Base-by-base conservation (phyloP, 2,888 invertebrate species). In the Onthophagus sagittarius region DNA sequence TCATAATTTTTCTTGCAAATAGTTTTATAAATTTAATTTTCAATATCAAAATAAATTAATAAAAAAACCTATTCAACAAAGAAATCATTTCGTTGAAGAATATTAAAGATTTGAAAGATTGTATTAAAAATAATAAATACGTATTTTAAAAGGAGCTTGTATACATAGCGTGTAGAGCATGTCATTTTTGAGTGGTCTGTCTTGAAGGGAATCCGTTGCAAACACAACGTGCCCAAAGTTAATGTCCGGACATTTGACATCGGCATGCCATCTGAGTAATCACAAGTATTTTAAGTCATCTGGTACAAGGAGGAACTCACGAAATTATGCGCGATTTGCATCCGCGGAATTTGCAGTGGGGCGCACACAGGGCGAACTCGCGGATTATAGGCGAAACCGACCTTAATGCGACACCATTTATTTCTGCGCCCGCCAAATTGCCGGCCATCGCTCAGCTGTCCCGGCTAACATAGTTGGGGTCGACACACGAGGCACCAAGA, bases 351-450 rank as follows among this genome's bases (percentile, higher is more conserved):
- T 75, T 74, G 72, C 74, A 72, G 74, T 71, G 71, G 62, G 74
- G 63, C 72, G 71, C 73, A 71, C 74, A 74, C 73, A 65, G 71
- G 67, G 70, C 33, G 73, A 72, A 76, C 72, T 74, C 72, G 72
- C 75, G 77, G 74, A 70, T 77, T 73, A 77, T 75, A 77, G 75
- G 75, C 75, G 77, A 76, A 75, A 74, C 72, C 72, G 67, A 71
- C 63, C 67, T 74, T 74, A 74, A 70, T 74, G 73, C 75, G 72
- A 69, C 69, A 74, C 72, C 75, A 76, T 76, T 76, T 74, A 76
- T 75, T 76, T 75, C 71, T 74, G 72, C 72, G 67, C 71, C 67
- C 71, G 39, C 72, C 72, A 72, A 74, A 74, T 73, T 72, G 74
- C 74, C 33, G 74, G 74, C 69, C 67, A 74, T 74, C 71, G 70